Base-by-base conservation (phyloP, 2,888 invertebrate species). In the Kuschelorhynchus macadamiae region DNA sequence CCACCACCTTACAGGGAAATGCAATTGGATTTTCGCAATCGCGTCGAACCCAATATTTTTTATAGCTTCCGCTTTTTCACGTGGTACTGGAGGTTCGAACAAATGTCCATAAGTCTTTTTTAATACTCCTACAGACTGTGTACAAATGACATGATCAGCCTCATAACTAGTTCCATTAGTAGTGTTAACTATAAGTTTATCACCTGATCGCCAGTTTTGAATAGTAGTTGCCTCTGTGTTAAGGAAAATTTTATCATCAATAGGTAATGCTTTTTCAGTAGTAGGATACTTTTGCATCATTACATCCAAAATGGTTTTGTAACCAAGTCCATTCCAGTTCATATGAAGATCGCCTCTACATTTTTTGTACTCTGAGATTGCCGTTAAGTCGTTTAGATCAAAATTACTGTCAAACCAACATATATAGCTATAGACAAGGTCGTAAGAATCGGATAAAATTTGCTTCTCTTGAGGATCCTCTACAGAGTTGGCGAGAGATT, bases 281-380 rank as follows among this genome's bases (percentile, higher is more conserved):
- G 76, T 70, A 17, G 77, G 77, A 63, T 69, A 73, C 56, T 75
- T 77, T 47, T 74, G 71, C 87, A 88, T 84, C 66, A 93, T 83
- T 32, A 92, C 75, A 72, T 90, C 87, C 44, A 93, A 81, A 41
- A 92, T 82, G 2, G 85, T 89, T 71, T 85, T 86, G 76, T 88
- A 93, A 1, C 92, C 92, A 61, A 85, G 87, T 53, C 88, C 87
- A 71, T 90, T 92, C 93, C 92, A 94, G 75, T 90, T 88, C 1
- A 91, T 82, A 74, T 88, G 79, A n/a, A 84, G 80, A 75, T 92
- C 89, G 0, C 93, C 93, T 4, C 89, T 88, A 78, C 91, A 91
- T 0, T 84, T 83, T 87, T 88, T 86, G 76, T 89, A 90, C 71
- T 92, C 89, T 0, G 89, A 89, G 69, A 83, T 84, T 0, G 90